Conservation (phyloP, 2,113 vertebrate species). For the Mastomys natalensis region DNA sequence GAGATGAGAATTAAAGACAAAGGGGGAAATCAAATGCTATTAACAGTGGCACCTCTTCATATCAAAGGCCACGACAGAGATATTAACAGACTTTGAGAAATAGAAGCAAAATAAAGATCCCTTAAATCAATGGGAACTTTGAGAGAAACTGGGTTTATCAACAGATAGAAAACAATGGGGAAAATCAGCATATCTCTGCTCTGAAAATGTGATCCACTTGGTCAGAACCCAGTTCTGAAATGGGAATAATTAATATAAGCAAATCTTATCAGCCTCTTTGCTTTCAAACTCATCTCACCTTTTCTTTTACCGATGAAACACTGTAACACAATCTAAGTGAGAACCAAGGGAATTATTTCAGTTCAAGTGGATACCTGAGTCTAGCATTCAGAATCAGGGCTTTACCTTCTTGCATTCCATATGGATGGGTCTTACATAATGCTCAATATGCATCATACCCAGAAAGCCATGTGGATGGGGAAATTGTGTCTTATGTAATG, state of each 20-base stretch:
- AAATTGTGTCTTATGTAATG: not conserved
- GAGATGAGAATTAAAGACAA: not conserved
- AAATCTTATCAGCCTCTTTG: not conserved
- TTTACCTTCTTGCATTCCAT: not conserved
- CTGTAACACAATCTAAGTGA: not conserved
- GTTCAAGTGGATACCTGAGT: not conserved
- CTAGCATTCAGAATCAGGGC: not conserved
- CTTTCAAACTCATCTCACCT: not conserved
- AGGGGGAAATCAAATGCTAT: not conserved
- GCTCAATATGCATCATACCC: not conserved
- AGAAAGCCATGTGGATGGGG: not conserved
- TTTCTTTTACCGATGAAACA: not conserved
- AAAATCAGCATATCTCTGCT: not conserved
- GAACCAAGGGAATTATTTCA: not conserved
- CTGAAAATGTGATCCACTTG: not conserved
- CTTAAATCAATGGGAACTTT: not conserved
- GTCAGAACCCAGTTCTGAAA: not conserved
- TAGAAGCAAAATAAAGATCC: slow-evolving; percentile 1
- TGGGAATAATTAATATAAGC: not conserved
- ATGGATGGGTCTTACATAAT: not conserved
- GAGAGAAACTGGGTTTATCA: not conserved
- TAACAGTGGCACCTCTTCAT: not conserved
- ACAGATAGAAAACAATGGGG: not conserved
- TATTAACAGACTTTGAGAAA: not conserved
- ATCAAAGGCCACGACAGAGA: not conserved